A percentile compares a stretch with the other conserved stretches of the same genome.
Evolutionary conservation across 2,797 vertebrate species (phyloP).

Genomic region (Enteromius paludinosus): DNA sequence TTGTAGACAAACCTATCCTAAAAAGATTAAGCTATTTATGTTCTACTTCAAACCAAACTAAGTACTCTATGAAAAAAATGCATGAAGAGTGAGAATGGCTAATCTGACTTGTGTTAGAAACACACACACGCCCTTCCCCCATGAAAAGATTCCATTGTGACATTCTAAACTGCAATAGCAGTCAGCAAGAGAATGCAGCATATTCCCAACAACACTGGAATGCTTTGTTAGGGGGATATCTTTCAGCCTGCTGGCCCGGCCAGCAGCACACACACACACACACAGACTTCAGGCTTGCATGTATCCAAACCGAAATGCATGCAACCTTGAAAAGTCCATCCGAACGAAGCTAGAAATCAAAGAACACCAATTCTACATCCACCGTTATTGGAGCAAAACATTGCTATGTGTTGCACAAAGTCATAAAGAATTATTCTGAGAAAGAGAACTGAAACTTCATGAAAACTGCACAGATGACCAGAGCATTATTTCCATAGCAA

Average conservation of each 20-base stretch:
- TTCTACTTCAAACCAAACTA: constrained; percentile 14
- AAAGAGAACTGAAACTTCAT: constrained; percentile 23
- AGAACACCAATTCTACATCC: neutral
- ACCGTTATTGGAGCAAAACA: neutral
- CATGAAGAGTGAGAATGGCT: constrained; percentile 52
- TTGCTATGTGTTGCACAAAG: neutral
- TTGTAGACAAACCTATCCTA: neutral
- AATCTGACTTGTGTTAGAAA: constrained; percentile 47
- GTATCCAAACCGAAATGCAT: constrained; percentile 11
- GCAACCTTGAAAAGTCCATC: constrained; percentile 35
- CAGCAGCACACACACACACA: neutral
- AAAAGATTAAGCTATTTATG: neutral
- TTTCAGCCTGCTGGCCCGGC: constrained; percentile 57
- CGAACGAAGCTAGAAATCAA: neutral
- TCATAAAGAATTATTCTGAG: neutral
- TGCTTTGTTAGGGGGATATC: constrained; percentile 70
- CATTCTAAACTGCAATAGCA: constrained; percentile 58
- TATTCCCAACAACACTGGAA: constrained; percentile 69
- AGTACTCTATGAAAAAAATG: constrained; percentile 15
- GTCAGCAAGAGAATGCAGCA: constrained; percentile 46
- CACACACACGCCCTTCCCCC: constrained; percentile 39
- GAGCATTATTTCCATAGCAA: constrained; percentile 65
- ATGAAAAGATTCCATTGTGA: constrained; percentile 62
- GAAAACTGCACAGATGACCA: constrained; percentile 2
- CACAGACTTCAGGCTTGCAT: neutral